Conservation (phyloP, 2,797 vertebrate genomes). For the Acanthopagrus latus region DNA sequence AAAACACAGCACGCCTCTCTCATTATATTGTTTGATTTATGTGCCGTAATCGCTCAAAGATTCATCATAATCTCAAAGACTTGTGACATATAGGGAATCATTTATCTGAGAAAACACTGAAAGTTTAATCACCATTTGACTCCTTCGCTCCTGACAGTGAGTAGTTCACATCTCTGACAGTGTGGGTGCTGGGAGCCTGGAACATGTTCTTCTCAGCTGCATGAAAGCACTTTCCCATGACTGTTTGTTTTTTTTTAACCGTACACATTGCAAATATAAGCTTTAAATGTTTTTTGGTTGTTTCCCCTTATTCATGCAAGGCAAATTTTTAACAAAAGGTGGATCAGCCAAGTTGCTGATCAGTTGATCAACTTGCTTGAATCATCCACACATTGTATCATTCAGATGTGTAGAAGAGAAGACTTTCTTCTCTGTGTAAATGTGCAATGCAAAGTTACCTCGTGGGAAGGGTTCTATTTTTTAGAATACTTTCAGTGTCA, state of each 20-base stretch:
- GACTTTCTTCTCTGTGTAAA: background rate
- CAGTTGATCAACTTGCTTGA: background rate
- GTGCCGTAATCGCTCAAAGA: background rate
- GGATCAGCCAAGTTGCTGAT: background rate
- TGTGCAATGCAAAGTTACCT: background rate
- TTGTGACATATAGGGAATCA: background rate
- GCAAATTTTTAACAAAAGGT: background rate
- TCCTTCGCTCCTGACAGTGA: slow-evolving; percentile 7
- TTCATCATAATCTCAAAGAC: background rate
- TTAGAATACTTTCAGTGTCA: too few relatives aligned
- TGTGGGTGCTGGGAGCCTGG: background rate
- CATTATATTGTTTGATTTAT: slow-evolving; percentile 11
- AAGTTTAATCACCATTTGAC: slow-evolving; percentile 15
- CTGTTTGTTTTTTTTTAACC: background rate
- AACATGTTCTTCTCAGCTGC: background rate
- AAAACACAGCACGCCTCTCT: background rate
- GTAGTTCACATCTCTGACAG: background rate
- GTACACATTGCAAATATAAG: background rate
- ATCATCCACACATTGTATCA: background rate
- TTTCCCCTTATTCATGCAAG: background rate
- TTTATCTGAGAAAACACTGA: slow-evolving; percentile 28
- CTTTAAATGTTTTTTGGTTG: background rate
- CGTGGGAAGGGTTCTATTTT: too few relatives aligned
- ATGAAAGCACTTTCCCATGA: background rate
- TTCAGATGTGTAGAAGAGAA: background rate